Evolutionary conservation across 2,888 invertebrate genomes (phyloP).

Genomic region (Caenorhabditis sp.): DNA sequence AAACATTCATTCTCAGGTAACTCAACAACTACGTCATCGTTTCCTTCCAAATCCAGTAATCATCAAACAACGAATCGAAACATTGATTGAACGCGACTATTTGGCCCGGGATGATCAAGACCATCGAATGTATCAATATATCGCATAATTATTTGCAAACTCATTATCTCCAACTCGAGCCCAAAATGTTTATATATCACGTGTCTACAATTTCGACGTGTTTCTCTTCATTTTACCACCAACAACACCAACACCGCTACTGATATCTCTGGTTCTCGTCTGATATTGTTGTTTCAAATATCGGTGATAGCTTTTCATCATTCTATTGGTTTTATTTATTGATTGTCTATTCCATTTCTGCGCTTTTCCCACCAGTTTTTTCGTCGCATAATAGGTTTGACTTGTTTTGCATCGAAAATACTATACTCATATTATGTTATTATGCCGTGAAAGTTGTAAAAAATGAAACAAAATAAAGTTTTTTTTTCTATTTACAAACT

Average conservation of each 20-base stretch:
- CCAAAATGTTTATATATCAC: neutral
- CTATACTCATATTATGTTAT: neutral
- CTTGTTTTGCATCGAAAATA: neutral
- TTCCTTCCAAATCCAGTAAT: conserved; percentile 97
- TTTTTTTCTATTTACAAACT: too few relatives aligned
- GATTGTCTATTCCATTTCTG: conserved; percentile 4
- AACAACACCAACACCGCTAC: too few relatives aligned
- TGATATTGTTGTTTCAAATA: too few relatives aligned
- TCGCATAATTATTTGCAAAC: conserved; percentile 42
- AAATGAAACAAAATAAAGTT: neutral
- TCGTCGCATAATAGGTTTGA: neutral
- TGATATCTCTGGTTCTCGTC: neutral
- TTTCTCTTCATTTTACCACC: too few relatives aligned
- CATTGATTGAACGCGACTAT: conserved; percentile 98
- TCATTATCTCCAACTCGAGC: neutral
- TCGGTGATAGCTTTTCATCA: neutral
- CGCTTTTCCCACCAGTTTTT: neutral
- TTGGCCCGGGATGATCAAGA: conserved; percentile 95
- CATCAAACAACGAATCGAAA: conserved; percentile 99
- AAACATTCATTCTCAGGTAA: conserved; percentile 75
- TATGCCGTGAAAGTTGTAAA: neutral
- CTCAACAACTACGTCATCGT: conserved; percentile 92
- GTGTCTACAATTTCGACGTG: neutral
- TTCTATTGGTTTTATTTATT: neutral
- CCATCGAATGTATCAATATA: conserved; percentile 73